Conservation (phyloP, 2,888 invertebrate species). For the Pyrochroa serraticornis region DNA sequence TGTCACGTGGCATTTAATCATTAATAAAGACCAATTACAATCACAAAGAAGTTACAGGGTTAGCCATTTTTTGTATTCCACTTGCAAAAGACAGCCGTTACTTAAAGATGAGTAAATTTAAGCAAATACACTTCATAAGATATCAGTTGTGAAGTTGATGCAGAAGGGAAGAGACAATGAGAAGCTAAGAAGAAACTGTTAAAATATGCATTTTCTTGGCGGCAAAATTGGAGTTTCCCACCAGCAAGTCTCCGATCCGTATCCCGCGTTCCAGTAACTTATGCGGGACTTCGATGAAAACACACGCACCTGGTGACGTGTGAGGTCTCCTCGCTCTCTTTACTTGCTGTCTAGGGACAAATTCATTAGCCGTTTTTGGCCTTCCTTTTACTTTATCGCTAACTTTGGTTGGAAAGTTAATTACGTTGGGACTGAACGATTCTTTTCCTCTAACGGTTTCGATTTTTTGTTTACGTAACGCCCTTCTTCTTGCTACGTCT, state of each 20-base stretch:
- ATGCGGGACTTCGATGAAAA: conserved; percentile 51
- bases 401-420: conserved; percentile 36
- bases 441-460: conserved; percentile 8
- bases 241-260: conserved; percentile 48
- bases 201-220: conserved; percentile 45
- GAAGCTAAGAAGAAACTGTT: conserved; percentile 16
- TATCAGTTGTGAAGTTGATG: too few species aligned
- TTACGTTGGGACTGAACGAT: conserved; percentile 37
- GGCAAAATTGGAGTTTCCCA: conserved; percentile 40
- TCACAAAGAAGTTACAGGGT: too few species aligned
- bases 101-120: too few species aligned
- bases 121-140: too few species aligned
- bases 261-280: conserved; percentile 47
- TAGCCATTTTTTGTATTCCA: too few species aligned
- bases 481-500: conserved; percentile 46
- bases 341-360: conserved; percentile 38
- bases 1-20: too few species aligned
- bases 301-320: conserved; percentile 47
- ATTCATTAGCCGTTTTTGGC: conserved; percentile 50
- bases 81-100: too few species aligned
- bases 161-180: too few species aligned
- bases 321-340: conserved; percentile 44
- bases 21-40: too few species aligned
- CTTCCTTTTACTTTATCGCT: conserved; percentile 37
- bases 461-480: conserved; percentile 18